phyloP scores from a whole-genome alignment of 2,888 invertebrate genomes.

The Hirtodrosophila alboralis region DNA sequence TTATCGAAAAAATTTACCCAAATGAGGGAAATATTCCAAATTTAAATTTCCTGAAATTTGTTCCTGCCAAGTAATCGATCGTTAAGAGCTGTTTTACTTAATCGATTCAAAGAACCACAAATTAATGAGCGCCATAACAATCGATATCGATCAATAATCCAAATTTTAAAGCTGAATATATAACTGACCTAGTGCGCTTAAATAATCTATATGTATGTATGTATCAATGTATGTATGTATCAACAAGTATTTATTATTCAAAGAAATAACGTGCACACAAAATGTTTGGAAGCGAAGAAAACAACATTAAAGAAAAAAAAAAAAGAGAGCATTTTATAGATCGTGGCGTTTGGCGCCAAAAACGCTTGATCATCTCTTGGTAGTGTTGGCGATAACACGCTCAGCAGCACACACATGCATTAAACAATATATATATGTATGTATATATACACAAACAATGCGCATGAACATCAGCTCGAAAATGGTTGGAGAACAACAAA shows the following conservation, averaged over 20 bases:
- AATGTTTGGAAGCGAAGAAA: neutral
- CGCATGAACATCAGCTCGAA: conserved; percentile 43
- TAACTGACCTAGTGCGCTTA: conserved; percentile 33
- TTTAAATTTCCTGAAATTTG: neutral
- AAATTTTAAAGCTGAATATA: conserved; percentile 8
- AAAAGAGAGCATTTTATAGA: conserved; percentile 17
- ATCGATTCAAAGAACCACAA: too few relatives aligned
- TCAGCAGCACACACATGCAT: conserved; percentile 21
- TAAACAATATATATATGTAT: conserved; percentile 5
- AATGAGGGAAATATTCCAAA: too few relatives aligned
- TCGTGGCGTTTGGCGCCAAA: conserved; percentile 52
- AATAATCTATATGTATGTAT: conserved; percentile 1
- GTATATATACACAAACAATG: conserved; percentile 4
- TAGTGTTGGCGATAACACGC: conserved; percentile 23
- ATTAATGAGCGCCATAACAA: neutral
- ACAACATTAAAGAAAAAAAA: too few relatives aligned
- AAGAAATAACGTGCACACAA: conserved; percentile 12
- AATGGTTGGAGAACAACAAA: conserved; percentile 35
- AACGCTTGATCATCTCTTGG: conserved; percentile 41
- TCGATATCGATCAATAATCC: conserved; percentile 5
- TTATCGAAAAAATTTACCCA: too few relatives aligned
- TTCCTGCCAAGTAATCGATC: too few relatives aligned
- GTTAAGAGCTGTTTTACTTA: too few relatives aligned
- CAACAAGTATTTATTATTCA: conserved; percentile 10
- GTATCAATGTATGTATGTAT: conserved; percentile 1